Evolutionary conservation across 92 coral and sea anemone species (phyloP), one percentile per base, ranked within the genome.

Genomic region (Zoanthus gigantus): DNA sequence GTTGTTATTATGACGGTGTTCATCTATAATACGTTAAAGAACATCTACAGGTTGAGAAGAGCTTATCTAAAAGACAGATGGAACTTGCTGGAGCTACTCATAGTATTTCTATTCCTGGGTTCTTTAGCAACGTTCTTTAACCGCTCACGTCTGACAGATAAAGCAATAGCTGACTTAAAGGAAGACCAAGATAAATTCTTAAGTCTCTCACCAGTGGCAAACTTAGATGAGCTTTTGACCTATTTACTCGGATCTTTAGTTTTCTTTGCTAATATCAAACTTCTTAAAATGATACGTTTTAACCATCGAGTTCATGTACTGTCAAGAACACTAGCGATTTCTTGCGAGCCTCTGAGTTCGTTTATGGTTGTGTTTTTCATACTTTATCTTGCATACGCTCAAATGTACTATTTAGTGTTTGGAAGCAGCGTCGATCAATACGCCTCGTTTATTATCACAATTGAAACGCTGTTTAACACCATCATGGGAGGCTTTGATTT

Each of bases 401-500:
- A 88, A 57, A 45, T 95, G 3, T 93, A 90, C 30, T 90, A 91
- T 56, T 81, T 93, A 45, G 85, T 95, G 37, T 97, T 91, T 84
- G 99, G 99, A 42, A 2, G 68, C 11, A 85, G 72, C 42, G 91
- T 97, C 16, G 73, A 83, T 12, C 94, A 93, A 42, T 97, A 93
- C 85, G 92, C 88, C 18, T 91, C 97, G 16, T 88, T 97, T 77
- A 50, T 89, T 9, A 57, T 90, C 7, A 92, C 98, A 10, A 68
- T 95, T 17, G 92, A 95, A 74, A 89, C 98, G 14, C 48, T 95
- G 16, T 94, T 94, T 54, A 92, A 89, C 65, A 86, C 93, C 29
- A 76, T 97, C 18, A 90, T 97, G 90, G 99, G 99, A 2, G 98
- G 92, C 4, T 95, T 93, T 90, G 95, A 97, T 81, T 97, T 94